A percentile compares a stretch with the other conserved stretches of the same genome.
Evolutionary conservation across 2,888 invertebrate genomes (phyloP).

Genomic region (Pseudoips prasinana): DNA sequence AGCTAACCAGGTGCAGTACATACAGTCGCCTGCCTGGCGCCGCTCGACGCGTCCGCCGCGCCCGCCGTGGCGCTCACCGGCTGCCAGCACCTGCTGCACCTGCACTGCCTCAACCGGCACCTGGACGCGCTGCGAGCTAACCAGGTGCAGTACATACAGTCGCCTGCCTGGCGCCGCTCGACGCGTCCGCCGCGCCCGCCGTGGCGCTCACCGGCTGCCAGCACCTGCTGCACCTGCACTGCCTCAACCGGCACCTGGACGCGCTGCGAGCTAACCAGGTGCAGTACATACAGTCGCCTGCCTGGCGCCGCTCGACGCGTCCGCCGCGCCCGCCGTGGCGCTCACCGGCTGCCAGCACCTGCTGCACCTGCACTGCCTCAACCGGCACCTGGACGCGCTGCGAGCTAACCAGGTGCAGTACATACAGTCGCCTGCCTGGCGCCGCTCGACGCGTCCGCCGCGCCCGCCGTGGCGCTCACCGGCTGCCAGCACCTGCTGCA

Average conservation of each 20-base stretch:
- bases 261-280: slow-evolving; percentile 70
- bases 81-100: slow-evolving; percentile 3
- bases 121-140: not conserved
- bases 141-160: not conserved
- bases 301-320: not conserved
- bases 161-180: slow-evolving; percentile 46
- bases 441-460: not conserved
- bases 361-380: slow-evolving; percentile 90
- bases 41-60: not conserved
- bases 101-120: not conserved
- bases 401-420: slow-evolving; percentile 9
- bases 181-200: slow-evolving; percentile 79
- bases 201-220: slow-evolving; percentile 87
- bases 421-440: not conserved
- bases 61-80: slow-evolving; percentile 24
- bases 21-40: not conserved
- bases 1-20: not conserved
- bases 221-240: slow-evolving; percentile 90
- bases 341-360: slow-evolving; percentile 89
- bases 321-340: slow-evolving; percentile 43
- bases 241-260: slow-evolving; percentile 82
- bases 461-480: slow-evolving; percentile 50
- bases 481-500: slow-evolving; percentile 91
- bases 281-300: not conserved
- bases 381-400: slow-evolving; percentile 82